A percentile compares a stretch with the other conserved stretches of the same genome.
Evolutionary conservation across 2,113 vertebrate genomes (phyloP).

Genomic region (Heterochromis multidens): DNA sequence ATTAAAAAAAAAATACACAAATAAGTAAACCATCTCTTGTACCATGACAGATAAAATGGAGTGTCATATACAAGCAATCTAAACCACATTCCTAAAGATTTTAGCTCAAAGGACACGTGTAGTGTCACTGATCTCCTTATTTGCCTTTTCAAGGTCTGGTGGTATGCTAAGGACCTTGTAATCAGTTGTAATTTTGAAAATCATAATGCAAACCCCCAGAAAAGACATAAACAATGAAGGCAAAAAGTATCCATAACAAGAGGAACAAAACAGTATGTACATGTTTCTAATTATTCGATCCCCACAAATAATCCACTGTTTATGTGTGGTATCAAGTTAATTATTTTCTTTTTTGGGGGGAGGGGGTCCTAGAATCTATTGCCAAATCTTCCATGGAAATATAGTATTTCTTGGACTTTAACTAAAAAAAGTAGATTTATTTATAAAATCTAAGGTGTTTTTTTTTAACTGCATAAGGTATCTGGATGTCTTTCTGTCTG

Average conservation of each 20-base stretch:
- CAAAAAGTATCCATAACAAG: too few relatives aligned
- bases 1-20: background rate
- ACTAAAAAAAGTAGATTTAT: background rate
- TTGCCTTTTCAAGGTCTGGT: background rate
- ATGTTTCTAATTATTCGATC: background rate
- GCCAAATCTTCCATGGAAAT: background rate
- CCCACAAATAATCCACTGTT: background rate
- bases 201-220: background rate
- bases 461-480: constrained; percentile 4
- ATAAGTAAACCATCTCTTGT: background rate
- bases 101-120: background rate
- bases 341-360: background rate
- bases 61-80: background rate
- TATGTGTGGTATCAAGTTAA: background rate
- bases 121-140: background rate
- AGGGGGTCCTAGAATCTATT: background rate
- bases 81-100: background rate
- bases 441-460: background rate
- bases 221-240: background rate
- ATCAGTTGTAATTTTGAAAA: background rate
- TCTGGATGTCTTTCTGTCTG: constrained; percentile 28
- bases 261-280: too few relatives aligned
- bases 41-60: background rate
- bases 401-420: background rate
- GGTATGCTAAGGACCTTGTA: background rate